Evolutionary conservation across 2,113 vertebrate species (phyloP).

Genomic region (human): GRCh38 chr5:3651501-3652000

Average conservation of each 20-base stretch:
- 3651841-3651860: rapidly evolving
- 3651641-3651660: neutral
- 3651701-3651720: rapidly evolving
- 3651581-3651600: rapidly evolving
- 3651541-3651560: rapidly evolving
- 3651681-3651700: neutral
- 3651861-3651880: rapidly evolving
- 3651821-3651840: rapidly evolving
- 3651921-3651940: neutral
- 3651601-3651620: rapidly evolving
- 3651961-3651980: neutral
- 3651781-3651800: rapidly evolving
- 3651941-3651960: neutral
- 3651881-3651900: neutral
- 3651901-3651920: rapidly evolving
- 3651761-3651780: no score
- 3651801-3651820: no score
- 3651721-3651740: no score
- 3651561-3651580: rapidly evolving
- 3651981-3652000: rapidly evolving
- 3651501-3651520: no score
- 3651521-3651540: neutral
- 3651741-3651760: neutral
- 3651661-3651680: rapidly evolving
- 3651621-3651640: rapidly evolving